Conservation (phyloP, 2,113 vertebrate genomes). For the Sardina pilchardus region DNA sequence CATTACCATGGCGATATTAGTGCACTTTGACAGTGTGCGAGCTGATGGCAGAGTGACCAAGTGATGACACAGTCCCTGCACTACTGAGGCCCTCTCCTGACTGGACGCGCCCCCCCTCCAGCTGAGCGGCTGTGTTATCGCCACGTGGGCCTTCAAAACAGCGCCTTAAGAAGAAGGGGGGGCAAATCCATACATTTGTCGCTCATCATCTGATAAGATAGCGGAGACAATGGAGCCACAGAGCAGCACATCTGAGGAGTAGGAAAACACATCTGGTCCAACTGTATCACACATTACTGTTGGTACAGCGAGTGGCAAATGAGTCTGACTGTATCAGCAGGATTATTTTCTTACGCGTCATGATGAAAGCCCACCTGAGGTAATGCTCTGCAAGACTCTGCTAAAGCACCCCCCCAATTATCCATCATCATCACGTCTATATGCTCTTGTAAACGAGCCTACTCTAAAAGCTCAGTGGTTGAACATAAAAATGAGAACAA, state of each 20-base stretch:
- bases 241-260: not conserved
- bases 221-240: not conserved
- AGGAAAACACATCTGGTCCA: not conserved
- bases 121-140: not conserved
- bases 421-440: too few species aligned
- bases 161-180: not conserved
- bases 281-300: not conserved
- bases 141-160: not conserved
- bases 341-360: not conserved
- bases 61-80: not conserved
- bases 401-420: too few species aligned
- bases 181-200: not conserved
- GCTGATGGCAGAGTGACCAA: constrained; percentile 11
- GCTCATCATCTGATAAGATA: not conserved
- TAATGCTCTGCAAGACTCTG: not conserved
- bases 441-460: not conserved
- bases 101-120: not conserved
- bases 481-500: not conserved
- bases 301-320: not conserved
- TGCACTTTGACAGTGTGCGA: not conserved
- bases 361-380: not conserved
- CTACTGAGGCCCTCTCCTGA: not conserved
- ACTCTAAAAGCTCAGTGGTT: not conserved
- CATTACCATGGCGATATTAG: not conserved
- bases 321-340: not conserved